Evolutionary conservation across 2,113 vertebrate species (phyloP).

Genomic region (Stigmatopora argus): DNA sequence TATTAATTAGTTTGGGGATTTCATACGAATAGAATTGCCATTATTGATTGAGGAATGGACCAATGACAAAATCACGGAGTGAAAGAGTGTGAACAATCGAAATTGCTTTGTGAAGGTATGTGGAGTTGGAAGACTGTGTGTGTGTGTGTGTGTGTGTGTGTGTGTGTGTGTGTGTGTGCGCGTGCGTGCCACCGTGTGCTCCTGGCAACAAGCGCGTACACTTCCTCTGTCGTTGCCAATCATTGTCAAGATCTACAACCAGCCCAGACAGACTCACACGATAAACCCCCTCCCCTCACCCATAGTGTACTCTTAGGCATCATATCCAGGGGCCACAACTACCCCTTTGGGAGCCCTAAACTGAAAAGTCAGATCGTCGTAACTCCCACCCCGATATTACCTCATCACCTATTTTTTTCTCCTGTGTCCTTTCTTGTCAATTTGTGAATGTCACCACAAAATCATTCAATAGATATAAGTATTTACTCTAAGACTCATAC

Average conservation of each 20-base stretch:
- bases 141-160: slow-evolving; percentile 11
- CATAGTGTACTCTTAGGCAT: slow-evolving; percentile 1
- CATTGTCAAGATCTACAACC: slow-evolving; percentile 45
- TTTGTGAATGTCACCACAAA: too few species aligned
- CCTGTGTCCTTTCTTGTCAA: too few species aligned
- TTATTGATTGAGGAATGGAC: background rate
- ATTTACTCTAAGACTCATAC: too few species aligned
- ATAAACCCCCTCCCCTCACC: too few species aligned
- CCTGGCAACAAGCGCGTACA: slow-evolving; percentile 39
- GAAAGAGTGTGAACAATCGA: background rate
- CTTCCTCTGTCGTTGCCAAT: slow-evolving; percentile 54
- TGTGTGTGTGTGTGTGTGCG: slow-evolving; percentile 17
- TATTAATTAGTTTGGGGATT: background rate
- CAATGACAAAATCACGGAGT: background rate
- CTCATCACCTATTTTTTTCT: too few species aligned
- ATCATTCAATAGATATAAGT: too few species aligned
- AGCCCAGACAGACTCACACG: slow-evolving; percentile 7
- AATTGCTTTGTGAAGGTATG: slow-evolving; percentile 10
- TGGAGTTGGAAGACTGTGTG: background rate
- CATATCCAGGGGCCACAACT: too few species aligned
- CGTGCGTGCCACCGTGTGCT: slow-evolving; percentile 24
- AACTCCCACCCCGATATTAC: too few species aligned
- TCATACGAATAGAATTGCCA: background rate
- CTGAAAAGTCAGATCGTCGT: too few species aligned
- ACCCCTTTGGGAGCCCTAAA: too few species aligned